phyloP scores from a whole-genome alignment of 2,888 invertebrate genomes.

The Polydesmus complanatus region DNA sequence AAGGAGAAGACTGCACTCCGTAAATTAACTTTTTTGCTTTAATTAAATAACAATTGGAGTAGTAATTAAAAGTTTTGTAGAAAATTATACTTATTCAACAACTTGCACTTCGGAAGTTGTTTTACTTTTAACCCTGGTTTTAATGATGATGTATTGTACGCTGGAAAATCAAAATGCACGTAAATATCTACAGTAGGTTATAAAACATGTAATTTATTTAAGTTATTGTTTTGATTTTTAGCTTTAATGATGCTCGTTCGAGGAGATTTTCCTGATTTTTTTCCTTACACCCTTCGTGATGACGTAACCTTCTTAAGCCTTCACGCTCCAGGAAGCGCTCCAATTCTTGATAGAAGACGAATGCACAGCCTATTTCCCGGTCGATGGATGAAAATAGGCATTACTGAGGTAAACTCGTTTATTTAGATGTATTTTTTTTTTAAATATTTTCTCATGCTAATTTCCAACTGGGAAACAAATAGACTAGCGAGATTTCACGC shows the following conservation, averaged over 20 bases:
- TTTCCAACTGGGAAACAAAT: too few relatives aligned
- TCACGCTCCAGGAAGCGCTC: constrained; percentile 10
- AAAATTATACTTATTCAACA: constrained; percentile 1
- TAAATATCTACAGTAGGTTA: neutral
- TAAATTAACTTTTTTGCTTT: neutral
- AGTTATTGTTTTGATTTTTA: neutral
- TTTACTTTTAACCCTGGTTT: constrained; percentile 12
- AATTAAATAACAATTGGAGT: neutral
- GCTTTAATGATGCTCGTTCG: constrained; percentile 9
- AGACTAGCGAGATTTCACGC: neutral
- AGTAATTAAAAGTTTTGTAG: neutral
- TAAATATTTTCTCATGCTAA: neutral
- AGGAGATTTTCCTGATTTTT: constrained; percentile 1
- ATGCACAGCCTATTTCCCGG: constrained; percentile 2
- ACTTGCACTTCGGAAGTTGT: constrained; percentile 8
- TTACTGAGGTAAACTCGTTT: neutral
- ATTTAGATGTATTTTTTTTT: neutral
- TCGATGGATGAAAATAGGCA: constrained; percentile 11
- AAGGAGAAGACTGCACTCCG: constrained; percentile 1
- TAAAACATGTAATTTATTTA: neutral
- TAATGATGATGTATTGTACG: neutral
- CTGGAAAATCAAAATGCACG: constrained; percentile 1
- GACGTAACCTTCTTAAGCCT: neutral
- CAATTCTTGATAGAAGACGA: constrained; percentile 5
- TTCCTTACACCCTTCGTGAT: constrained; percentile 3